A percentile compares a stretch with the other conserved stretches of the same genome.
phyloP scores from a whole-genome alignment of 2,113 vertebrate genomes.

The Prietella phreatophila region DNA sequence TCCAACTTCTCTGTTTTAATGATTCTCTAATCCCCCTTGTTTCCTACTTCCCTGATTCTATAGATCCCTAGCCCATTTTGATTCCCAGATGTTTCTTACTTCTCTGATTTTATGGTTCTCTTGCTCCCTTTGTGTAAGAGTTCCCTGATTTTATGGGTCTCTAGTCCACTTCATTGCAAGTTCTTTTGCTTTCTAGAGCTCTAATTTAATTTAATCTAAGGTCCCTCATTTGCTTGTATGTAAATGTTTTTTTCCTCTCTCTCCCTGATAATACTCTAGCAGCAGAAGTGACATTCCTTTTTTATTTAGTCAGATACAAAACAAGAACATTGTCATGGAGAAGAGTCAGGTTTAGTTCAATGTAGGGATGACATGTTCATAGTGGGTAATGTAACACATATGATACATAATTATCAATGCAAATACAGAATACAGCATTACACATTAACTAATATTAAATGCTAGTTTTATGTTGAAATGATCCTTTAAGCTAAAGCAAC shows the following conservation, averaged over 20 bases:
- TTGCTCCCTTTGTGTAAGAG: accelerated
- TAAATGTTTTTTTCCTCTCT: not conserved
- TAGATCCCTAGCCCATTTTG: not conserved
- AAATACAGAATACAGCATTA: not conserved
- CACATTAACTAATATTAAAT: not conserved
- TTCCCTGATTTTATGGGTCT: not conserved
- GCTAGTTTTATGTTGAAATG: not conserved
- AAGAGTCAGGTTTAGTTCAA: not conserved
- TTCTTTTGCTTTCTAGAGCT: not conserved
- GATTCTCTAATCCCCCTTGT: not conserved
- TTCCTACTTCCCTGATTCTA: not conserved
- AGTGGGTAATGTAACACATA: not conserved
- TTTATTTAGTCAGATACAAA: not conserved
- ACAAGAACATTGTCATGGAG: not conserved
- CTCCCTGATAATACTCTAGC: not conserved
- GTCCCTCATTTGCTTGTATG: not conserved
- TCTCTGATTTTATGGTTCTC: not conserved
- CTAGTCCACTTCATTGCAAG: not conserved
- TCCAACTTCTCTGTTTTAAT: not conserved
- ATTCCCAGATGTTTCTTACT: not conserved
- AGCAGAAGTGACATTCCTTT: not conserved
- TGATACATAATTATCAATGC: not conserved
- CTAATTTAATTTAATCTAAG: not conserved
- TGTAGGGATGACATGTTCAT: not conserved
- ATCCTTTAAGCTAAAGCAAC: not conserved